Conservation (phyloP, 2,113 vertebrate species). For the Zapornia atra region DNA sequence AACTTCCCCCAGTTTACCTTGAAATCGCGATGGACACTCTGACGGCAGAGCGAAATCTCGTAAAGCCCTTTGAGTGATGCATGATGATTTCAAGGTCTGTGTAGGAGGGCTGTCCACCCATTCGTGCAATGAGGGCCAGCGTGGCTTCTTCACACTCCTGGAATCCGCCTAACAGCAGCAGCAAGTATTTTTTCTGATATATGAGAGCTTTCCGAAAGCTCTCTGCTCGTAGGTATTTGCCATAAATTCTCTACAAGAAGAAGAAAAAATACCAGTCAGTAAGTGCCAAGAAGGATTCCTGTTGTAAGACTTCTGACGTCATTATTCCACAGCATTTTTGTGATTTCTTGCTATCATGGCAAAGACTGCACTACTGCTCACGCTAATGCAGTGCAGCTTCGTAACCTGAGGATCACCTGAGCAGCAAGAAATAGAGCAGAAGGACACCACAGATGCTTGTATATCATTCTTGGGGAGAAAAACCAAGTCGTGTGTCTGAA, state of each 20-base stretch:
- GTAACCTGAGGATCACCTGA: neutral
- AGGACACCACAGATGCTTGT: neutral
- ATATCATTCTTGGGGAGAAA: neutral
- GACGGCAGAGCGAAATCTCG: constrained; percentile 89
- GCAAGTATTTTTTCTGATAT: constrained; percentile 97
- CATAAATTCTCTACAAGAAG: constrained; percentile 87
- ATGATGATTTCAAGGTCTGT: constrained; percentile 75
- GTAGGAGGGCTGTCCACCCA: constrained; percentile 85
- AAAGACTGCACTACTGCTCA: neutral
- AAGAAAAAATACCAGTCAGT: neutral
- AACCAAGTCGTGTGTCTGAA: neutral
- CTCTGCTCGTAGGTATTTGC: constrained; percentile 91
- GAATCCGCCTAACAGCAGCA: constrained; percentile 93
- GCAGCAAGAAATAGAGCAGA: neutral
- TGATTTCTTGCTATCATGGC: neutral
- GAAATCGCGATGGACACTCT: constrained; percentile 92
- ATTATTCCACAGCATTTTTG: neutral
- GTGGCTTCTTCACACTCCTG: constrained; percentile 97
- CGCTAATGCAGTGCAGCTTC: neutral
- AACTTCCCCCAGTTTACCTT: constrained; percentile 76
- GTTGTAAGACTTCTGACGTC: neutral
- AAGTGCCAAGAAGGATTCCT: neutral
- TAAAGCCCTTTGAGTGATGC: constrained; percentile 81
- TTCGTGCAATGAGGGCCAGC: constrained; percentile 85
- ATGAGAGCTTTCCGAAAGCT: constrained; percentile 97